Evolutionary conservation across 2,888 invertebrate genomes (phyloP), one percentile per base, ranked within the genome.

Genomic region (Eristalinus sepulchralis): DNA sequence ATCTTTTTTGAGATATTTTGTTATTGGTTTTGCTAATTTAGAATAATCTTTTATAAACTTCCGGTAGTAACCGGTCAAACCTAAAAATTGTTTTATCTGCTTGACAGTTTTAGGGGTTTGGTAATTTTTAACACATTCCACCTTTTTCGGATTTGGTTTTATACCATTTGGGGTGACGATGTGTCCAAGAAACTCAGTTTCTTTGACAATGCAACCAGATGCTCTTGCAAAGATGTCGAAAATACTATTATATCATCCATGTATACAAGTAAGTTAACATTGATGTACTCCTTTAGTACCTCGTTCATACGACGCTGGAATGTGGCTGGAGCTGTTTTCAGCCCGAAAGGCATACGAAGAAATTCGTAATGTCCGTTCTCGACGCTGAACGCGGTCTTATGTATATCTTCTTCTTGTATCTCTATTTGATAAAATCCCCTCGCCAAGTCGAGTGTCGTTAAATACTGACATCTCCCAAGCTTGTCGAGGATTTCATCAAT

Each of bases 191-290:
- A 27, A 91, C 84, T 88, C 82, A 0, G 90, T 88, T 84, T 89
- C 72, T 57, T 71, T 68, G 81, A 73, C 47, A 89, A 60, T 17
- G 80, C 84, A 60, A 79, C 67, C 9, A 88, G 87, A 59, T 90
- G 90, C 85, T 90, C 90, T 75, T 90, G 88, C n/a, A 90, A 62
- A 3, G 82, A 88, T 47, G 71, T 80, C 8, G 66, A 70, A 31
- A 88, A 90, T 10, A 91, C 82, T 8, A 92, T 88, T 3, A 90
- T 89, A 78, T 91, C 91, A 60, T 91, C 91, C 31, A 90, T 85
- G 83, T 83, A 92, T 0, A 91, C 90, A 1, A 91, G 53, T 20
- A n/a, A 17, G 53, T 4, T 55, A 22, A 55, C 9, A 55, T 53
- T 31, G 6, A 24, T 39, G n/a, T 9, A 55, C 5, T 31, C 47